Evolutionary conservation across 2,113 vertebrate species (phyloP).

Genomic region (Phyllostomus discolor): DNA sequence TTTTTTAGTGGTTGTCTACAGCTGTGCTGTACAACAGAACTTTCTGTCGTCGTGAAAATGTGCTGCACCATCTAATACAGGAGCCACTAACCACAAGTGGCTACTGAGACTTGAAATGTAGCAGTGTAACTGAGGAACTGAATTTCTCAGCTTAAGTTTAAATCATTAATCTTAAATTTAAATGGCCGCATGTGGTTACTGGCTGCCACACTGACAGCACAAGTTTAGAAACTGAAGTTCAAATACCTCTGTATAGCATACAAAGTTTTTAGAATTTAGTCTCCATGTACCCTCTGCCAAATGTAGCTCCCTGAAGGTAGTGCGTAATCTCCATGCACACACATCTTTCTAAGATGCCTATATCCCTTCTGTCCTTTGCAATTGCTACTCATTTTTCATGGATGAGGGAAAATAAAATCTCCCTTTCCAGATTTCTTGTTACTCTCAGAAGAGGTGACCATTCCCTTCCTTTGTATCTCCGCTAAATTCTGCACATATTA

Average conservation of each 20-base stretch:
- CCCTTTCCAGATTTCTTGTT: background rate
- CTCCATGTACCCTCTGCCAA: background rate
- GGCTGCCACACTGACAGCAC: background rate
- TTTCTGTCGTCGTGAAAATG: background rate
- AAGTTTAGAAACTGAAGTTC: background rate
- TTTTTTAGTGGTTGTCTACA: background rate
- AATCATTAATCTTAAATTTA: conserved; percentile 7
- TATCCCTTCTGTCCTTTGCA: background rate
- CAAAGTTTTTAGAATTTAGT: background rate
- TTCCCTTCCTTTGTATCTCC: background rate
- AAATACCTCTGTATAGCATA: background rate
- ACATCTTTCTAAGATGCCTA: background rate
- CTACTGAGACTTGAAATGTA: background rate
- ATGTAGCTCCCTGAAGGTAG: background rate
- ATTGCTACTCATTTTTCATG: background rate
- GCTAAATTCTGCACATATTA: background rate
- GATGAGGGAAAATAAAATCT: background rate
- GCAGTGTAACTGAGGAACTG: background rate
- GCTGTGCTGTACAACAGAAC: background rate
- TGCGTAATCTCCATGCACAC: background rate
- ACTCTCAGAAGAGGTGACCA: background rate
- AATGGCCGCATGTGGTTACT: background rate
- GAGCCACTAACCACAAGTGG: background rate
- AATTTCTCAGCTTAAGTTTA: conserved; percentile 3
- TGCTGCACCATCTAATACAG: background rate